These are phyloP conservation scores for Apteryx owenii DNA, from an alignment of 2,113 vertebrate species.

Conservation along the genomic window DNA sequence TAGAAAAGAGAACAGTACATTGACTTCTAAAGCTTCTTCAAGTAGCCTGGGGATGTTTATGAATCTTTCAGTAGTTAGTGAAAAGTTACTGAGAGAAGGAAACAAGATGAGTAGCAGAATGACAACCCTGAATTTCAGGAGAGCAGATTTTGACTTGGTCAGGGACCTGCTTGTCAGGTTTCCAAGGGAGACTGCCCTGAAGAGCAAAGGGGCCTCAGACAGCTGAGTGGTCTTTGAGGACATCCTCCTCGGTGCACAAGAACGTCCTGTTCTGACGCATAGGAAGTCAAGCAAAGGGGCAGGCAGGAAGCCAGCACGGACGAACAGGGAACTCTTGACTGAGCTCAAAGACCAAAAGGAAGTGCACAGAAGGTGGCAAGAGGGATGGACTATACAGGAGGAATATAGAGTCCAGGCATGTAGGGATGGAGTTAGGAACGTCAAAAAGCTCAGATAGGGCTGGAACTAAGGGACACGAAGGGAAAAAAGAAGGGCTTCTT, in stretches of 20 bases:
- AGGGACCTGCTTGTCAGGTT: background rate
- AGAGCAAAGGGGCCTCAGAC: background rate
- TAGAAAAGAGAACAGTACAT: background rate
- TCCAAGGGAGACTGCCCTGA: background rate
- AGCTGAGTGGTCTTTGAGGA: background rate
- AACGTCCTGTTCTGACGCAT: background rate
- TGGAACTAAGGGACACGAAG: background rate
- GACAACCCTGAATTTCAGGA: background rate
- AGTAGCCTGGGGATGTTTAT: background rate
- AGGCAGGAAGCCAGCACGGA: background rate
- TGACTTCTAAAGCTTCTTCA: background rate
- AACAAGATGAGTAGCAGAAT: background rate
- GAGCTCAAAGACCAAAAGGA: background rate
- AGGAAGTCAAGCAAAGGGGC: background rate
- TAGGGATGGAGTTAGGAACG: background rate
- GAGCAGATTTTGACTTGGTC: background rate
- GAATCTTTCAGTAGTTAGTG: background rate
- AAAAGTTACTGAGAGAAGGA: background rate
- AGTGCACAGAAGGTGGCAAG: background rate
- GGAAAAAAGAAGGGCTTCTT: background rate
- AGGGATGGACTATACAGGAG: background rate
- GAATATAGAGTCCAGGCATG: background rate
- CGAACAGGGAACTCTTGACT: fast-evolving
- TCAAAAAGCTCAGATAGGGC: background rate
- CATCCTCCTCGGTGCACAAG: background rate